A percentile compares a stretch with the other conserved stretches of the same genome.
Evolutionary conservation across 2,797 vertebrate genomes (phyloP).

Genomic region (Cirrhinus molitorella): DNA sequence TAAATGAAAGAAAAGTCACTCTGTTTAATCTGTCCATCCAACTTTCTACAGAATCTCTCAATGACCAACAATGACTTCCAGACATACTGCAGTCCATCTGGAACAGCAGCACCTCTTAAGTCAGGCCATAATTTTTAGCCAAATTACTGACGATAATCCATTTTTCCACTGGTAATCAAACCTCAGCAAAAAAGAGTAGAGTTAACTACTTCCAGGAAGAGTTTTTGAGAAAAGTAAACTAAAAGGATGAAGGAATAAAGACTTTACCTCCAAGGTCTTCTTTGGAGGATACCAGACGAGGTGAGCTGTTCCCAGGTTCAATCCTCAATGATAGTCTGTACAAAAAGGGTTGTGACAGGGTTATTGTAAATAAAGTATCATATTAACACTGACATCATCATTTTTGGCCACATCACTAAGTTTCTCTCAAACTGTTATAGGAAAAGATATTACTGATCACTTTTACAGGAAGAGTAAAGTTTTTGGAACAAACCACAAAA

Average conservation of each 20-base stretch:
- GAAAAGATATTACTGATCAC: background rate
- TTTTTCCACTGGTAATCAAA: conserved; percentile 6
- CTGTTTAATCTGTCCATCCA: conserved; percentile 24
- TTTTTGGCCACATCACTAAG: background rate
- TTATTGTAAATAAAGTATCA: background rate
- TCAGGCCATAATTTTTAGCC: background rate
- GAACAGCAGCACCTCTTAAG: background rate
- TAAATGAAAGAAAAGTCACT: background rate
- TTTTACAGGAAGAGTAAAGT: background rate
- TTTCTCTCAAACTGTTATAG: background rate
- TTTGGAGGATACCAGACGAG: conserved; percentile 87
- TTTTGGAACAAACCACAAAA: background rate
- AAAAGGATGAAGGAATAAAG: background rate
- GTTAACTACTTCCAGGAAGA: background rate
- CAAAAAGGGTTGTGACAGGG: background rate
- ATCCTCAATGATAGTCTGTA: conserved; percentile 87
- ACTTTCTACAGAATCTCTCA: conserved; percentile 30
- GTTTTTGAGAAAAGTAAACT: background rate
- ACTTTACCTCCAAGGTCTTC: conserved; percentile 87
- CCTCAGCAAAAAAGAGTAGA: background rate
- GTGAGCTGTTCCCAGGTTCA: conserved; percentile 88
- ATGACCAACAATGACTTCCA: conserved; percentile 26
- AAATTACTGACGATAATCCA: background rate
- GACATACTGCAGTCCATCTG: background rate
- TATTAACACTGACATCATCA: background rate